Percentiles rank a stretch among this genome's conserved stretches.
Conservation (phyloP, 2,888 invertebrate genomes). For the Nomada ruficornis region DNA sequence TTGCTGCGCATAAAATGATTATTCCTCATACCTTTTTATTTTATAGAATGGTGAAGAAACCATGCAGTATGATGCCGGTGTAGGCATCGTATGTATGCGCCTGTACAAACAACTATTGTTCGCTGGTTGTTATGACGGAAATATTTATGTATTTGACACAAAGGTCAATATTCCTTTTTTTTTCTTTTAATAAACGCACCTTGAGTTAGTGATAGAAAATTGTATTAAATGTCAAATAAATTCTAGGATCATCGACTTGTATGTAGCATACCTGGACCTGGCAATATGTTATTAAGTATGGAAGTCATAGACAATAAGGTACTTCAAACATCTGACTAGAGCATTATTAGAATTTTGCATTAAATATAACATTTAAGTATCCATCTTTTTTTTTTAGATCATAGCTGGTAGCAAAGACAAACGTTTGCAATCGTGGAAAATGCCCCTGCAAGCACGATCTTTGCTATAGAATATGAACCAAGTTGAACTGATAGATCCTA, state of each 20-base stretch:
- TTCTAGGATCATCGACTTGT: slow-evolving; percentile 84
- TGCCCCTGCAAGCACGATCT: slow-evolving; percentile 84
- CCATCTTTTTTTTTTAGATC: slow-evolving; percentile 85
- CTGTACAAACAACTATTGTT: slow-evolving; percentile 87
- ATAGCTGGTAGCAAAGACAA: slow-evolving; percentile 90
- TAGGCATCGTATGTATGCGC: slow-evolving; percentile 90
- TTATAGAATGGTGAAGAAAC: slow-evolving; percentile 88
- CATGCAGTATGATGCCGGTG: slow-evolving; percentile 87
- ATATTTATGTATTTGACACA: slow-evolving; percentile 89
- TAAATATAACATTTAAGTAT: slow-evolving; percentile 13
- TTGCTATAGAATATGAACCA: slow-evolving; percentile 67
- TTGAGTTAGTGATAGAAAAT: background rate
- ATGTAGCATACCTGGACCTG: slow-evolving; percentile 89
- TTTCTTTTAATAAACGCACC: background rate
- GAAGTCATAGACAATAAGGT: slow-evolving; percentile 89
- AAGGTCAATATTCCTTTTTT: slow-evolving; percentile 70
- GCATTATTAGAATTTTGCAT: background rate
- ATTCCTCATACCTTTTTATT: slow-evolving; percentile 40
- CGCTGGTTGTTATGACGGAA: slow-evolving; percentile 92
- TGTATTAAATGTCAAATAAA: background rate
- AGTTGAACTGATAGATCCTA: slow-evolving; percentile 41
- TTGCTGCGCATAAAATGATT: background rate
- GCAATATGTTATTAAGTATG: slow-evolving; percentile 90
- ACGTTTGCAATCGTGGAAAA: slow-evolving; percentile 88
- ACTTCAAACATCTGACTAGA: slow-evolving; percentile 40